Conservation (phyloP, 2,888 invertebrate genomes). For the Morpho achilles region DNA sequence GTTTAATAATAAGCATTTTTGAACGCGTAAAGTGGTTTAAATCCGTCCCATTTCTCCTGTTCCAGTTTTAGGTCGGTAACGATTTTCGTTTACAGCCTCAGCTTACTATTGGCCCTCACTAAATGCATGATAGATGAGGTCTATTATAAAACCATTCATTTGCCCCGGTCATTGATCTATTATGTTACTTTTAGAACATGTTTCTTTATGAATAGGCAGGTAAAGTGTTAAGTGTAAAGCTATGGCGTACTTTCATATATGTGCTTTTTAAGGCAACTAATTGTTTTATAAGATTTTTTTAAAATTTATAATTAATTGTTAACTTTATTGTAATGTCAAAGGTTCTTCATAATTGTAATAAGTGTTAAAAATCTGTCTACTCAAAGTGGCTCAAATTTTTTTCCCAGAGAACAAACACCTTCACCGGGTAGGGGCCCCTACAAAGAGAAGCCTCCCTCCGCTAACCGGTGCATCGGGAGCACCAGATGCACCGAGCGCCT, state of each 20-base stretch:
- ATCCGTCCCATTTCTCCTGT: constrained; percentile 35
- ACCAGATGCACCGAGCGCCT: too few species aligned
- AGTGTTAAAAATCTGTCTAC: too few species aligned
- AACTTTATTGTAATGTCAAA: not conserved
- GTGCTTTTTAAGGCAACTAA: not conserved
- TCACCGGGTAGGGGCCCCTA: too few species aligned
- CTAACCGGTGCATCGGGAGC: too few species aligned
- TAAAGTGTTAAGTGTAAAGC: too few species aligned
- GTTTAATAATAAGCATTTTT: constrained; percentile 17
- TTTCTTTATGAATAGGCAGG: too few species aligned
- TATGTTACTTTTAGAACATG: constrained; percentile 56
- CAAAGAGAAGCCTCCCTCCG: too few species aligned
- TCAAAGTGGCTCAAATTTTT: too few species aligned
- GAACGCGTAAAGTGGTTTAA: constrained; percentile 25
- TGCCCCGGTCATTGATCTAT: constrained; percentile 53
- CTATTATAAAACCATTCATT: constrained; percentile 66
- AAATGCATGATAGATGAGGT: constrained; percentile 70
- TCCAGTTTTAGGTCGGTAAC: constrained; percentile 48
- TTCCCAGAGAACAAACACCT: too few species aligned
- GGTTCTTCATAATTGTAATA: too few species aligned
- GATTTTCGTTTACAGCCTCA: constrained; percentile 62
- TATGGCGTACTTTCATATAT: too few species aligned
- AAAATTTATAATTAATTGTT: not conserved
- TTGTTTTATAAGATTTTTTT: not conserved
- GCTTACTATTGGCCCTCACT: constrained; percentile 53